phyloP scores from a whole-genome alignment of 2,888 invertebrate species.

The Drosophila tripunctata region DNA sequence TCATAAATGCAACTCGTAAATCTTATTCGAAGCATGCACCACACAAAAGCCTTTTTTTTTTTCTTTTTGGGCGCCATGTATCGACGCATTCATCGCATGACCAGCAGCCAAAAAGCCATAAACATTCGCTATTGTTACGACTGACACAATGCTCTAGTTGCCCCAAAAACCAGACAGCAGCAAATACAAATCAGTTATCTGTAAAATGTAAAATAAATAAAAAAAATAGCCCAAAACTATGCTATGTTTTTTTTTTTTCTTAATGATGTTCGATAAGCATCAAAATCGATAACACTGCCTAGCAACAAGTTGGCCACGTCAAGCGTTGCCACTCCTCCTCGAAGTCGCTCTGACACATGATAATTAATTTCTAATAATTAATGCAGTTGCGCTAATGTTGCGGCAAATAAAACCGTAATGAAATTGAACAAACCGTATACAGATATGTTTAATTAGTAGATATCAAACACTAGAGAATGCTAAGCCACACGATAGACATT shows the following conservation, averaged over 20 bases:
- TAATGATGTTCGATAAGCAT: not conserved
- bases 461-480: slow-evolving; percentile 19
- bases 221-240: not conserved
- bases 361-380: not conserved
- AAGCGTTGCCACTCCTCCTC: not conserved
- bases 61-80: slow-evolving; percentile 25
- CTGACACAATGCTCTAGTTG: slow-evolving; percentile 28
- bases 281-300: not conserved
- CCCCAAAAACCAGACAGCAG: slow-evolving; percentile 27
- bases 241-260: not conserved
- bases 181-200: not conserved
- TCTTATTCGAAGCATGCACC: slow-evolving; percentile 47
- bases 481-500: slow-evolving; percentile 17
- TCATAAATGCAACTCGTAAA: slow-evolving; percentile 74
- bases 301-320: not conserved
- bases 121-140: slow-evolving; percentile 56
- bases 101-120: slow-evolving; percentile 56
- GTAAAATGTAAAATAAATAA: too few species aligned
- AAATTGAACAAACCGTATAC: not conserved
- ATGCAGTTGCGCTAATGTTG: not conserved
- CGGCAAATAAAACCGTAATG: not conserved
- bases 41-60: slow-evolving; percentile 52
- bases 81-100: slow-evolving; percentile 46
- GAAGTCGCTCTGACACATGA: not conserved
- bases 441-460: slow-evolving; percentile 43